Conservation (phyloP, 2,113 vertebrate genomes). For the Nematolebias whitei region DNA sequence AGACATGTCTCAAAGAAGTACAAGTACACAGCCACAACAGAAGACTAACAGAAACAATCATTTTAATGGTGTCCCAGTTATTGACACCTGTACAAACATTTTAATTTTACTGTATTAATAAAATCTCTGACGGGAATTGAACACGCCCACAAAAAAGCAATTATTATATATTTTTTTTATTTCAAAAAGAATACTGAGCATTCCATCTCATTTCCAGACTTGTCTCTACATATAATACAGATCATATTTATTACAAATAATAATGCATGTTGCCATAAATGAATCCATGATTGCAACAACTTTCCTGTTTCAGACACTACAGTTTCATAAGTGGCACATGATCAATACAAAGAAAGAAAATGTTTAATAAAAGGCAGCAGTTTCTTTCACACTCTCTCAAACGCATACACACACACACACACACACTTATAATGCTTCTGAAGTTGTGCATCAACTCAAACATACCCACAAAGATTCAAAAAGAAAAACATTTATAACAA, state of each 20-base stretch:
- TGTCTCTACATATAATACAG: constrained; percentile 12
- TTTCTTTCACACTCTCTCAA: neutral
- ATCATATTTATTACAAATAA: constrained; percentile 22
- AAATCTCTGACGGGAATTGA: neutral
- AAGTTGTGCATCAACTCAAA: constrained; percentile 17
- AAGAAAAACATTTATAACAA: constrained; percentile 13
- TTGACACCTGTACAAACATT: no score
- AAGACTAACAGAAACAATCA: no score
- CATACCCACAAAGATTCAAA: neutral
- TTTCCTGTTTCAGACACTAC: neutral
- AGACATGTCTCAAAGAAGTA: no score
- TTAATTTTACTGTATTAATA: no score
- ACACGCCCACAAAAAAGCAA: neutral
- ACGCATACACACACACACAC: neutral
- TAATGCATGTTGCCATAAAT: constrained; percentile 20
- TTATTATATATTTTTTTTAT: constrained; percentile 41
- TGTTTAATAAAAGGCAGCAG: constrained; percentile 35
- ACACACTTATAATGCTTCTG: constrained; percentile 52
- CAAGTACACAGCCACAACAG: no score
- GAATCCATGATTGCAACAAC: constrained; percentile 28
- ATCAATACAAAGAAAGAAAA: constrained; percentile 12
- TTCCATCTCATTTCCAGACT: constrained; percentile 28
- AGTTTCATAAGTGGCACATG: constrained; percentile 25
- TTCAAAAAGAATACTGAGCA: constrained; percentile 46
- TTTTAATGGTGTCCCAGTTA: no score